Conservation (phyloP, 2,888 invertebrate genomes). For the Epirrhoe alternata region DNA sequence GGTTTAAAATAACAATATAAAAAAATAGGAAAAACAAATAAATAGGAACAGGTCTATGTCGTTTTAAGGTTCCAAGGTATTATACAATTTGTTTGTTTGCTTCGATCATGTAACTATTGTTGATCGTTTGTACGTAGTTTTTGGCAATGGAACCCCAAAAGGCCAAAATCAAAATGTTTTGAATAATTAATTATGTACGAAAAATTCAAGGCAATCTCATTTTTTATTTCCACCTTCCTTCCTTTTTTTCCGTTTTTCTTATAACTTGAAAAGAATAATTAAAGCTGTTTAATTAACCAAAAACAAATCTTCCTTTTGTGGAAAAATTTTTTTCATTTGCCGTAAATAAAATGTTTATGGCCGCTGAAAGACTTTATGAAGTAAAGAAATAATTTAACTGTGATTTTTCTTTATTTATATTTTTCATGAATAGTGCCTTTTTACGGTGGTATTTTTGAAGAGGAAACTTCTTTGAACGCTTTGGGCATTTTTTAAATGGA, state of each 20-base stretch:
- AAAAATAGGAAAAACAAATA: too few species aligned
- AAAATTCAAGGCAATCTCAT: constrained; percentile 18
- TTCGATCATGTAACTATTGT: too few species aligned
- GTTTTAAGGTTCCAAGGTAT: too few species aligned
- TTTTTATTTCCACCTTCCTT: constrained; percentile 20
- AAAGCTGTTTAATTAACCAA: constrained; percentile 33
- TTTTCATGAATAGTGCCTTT: neutral
- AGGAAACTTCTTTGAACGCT: too few species aligned
- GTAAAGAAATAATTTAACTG: neutral
- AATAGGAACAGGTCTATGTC: too few species aligned
- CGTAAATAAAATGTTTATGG: constrained; percentile 30
- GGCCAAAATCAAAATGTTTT: neutral
- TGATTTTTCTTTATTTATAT: neutral
- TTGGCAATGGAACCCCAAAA: neutral
- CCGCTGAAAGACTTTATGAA: constrained; percentile 10
- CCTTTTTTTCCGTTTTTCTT: constrained; percentile 24
- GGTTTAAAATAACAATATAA: too few species aligned
- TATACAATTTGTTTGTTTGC: too few species aligned
- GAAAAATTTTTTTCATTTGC: constrained; percentile 33
- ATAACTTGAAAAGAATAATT: constrained; percentile 38
- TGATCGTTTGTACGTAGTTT: neutral
- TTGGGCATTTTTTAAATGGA: too few species aligned
- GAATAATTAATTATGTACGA: constrained; percentile 1
- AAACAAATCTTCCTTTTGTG: constrained; percentile 41
- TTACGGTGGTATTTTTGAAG: too few species aligned